Evolutionary conservation across 1,140 invertebrate genomes (phyloP).

Genomic region (Pentalonia nigronervosa): DNA sequence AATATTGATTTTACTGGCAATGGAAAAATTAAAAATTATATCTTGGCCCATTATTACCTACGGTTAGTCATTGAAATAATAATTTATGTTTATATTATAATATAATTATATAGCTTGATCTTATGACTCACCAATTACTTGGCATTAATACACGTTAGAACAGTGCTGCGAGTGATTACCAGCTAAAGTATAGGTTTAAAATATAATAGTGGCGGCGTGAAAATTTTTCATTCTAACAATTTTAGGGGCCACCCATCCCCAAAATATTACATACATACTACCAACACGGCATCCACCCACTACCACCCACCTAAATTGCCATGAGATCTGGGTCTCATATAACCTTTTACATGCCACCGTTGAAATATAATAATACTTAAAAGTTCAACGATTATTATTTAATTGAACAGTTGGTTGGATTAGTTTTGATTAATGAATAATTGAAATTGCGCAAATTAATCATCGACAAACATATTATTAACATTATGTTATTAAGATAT

Average conservation of each 20-base stretch:
- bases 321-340: too few species aligned
- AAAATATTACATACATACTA: too few species aligned
- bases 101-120: background rate
- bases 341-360: too few species aligned
- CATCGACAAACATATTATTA: background rate
- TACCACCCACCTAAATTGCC: too few species aligned
- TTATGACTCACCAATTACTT: background rate
- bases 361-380: background rate
- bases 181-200: background rate
- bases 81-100: background rate
- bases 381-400: background rate
- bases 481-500: background rate
- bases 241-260: too few species aligned
- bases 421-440: background rate
- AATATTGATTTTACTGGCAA: too few species aligned
- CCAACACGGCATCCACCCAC: too few species aligned
- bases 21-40: background rate
- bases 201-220: too few species aligned
- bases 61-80: background rate
- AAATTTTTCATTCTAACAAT: too few species aligned
- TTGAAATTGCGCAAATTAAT: background rate
- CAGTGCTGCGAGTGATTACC: background rate
- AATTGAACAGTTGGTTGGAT: background rate
- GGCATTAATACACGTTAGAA: background rate
- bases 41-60: background rate